Percentiles rank a stretch among this genome's conserved stretches.
These are phyloP conservation scores for Ceyx cyanopectus DNA, from an alignment of 2,113 vertebrate genomes.

Conservation along the genomic window DNA sequence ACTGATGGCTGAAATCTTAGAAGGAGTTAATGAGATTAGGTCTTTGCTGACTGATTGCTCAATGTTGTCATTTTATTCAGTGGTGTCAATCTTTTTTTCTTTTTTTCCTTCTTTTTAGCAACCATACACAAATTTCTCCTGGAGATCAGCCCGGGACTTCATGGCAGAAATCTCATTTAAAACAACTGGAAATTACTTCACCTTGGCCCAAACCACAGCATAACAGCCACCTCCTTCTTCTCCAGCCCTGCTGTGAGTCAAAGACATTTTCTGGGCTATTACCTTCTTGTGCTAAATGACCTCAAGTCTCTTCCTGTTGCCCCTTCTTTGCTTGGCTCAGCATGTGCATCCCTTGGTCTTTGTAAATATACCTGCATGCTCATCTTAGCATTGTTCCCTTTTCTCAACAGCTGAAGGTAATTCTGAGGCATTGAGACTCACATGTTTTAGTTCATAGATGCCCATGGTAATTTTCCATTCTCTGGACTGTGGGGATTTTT, in stretches of 20 bases:
- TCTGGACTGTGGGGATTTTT: background rate
- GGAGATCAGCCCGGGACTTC: background rate
- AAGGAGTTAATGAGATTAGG: slow-evolving; percentile 45
- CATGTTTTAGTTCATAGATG: background rate
- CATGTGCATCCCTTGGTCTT: background rate
- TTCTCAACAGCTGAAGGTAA: background rate
- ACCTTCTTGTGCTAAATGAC: background rate
- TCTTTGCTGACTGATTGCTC: background rate
- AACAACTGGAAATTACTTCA: slow-evolving; percentile 8
- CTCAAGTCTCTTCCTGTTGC: background rate
- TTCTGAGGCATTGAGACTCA: background rate
- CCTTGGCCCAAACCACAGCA: background rate
- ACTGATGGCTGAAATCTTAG: slow-evolving; percentile 9
- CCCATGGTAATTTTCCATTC: background rate
- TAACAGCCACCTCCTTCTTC: background rate
- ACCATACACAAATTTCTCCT: background rate
- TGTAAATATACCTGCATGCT: background rate
- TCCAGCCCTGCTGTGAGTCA: slow-evolving; percentile 9
- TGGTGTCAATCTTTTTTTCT: background rate
- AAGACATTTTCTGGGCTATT: background rate
- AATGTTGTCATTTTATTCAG: background rate
- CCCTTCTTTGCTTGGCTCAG: background rate
- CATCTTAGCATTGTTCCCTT: background rate
- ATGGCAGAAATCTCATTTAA: background rate
- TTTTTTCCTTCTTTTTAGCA: background rate